Conservation (phyloP, 2,113 vertebrate genomes). For the Nothocercus nigrocapillus region DNA sequence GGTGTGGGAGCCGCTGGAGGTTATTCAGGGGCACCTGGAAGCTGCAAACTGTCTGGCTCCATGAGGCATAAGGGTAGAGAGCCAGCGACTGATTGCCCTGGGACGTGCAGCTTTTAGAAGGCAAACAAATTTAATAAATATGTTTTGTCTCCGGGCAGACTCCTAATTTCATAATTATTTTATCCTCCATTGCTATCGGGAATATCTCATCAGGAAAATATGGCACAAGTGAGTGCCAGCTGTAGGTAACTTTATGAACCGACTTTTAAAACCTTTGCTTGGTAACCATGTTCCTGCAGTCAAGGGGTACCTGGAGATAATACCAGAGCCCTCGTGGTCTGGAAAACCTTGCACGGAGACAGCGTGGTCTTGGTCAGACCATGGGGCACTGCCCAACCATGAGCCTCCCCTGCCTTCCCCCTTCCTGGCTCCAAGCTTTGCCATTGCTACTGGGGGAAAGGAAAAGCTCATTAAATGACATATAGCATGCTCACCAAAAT, state of each 20-base stretch:
- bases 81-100: not conserved
- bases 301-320: not conserved
- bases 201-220: not conserved
- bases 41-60: not conserved
- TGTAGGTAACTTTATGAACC: not conserved
- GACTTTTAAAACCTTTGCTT: not conserved
- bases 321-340: accelerated
- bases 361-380: not conserved
- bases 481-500: not conserved
- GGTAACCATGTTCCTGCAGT: not conserved
- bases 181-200: not conserved
- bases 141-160: not conserved
- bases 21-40: not conserved
- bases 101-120: not conserved
- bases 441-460: not conserved
- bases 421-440: not conserved
- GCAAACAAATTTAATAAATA: not conserved
- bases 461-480: not conserved
- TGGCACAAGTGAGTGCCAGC: not conserved
- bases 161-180: not conserved
- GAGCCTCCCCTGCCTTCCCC: not conserved
- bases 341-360: not conserved
- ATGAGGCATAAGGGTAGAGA: not conserved
- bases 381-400: not conserved
- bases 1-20: not conserved